Base-by-base conservation (phyloP, 2,888 invertebrate genomes). In the Caenorhabditis sp. region DNA sequence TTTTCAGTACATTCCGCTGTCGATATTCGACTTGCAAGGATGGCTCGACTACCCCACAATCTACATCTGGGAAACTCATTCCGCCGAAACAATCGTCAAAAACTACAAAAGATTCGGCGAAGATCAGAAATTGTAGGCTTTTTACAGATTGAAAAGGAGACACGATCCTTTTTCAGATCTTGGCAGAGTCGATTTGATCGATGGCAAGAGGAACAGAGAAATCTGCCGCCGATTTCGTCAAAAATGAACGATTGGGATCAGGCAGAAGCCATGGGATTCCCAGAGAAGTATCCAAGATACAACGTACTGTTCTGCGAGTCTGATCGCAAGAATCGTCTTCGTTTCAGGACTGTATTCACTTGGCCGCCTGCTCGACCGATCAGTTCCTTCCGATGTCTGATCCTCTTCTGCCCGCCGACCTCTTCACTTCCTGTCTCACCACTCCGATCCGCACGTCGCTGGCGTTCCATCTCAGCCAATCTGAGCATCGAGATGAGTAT, bases 1-100 rank as follows among this genome's bases (percentile, higher is more conserved):
- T 15, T 76, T 83, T n/a, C 65, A 99, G 91, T 99, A 99, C 92
- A 99, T 99, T 91, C 99, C 99, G 48, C 91, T 99, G 88, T 98
- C 97, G 62, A 93, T 99, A 83, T 98, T 95, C 90, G 99, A 99
- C 91, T 92, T 99, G 72, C 98, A 99, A 92, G 93, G 94, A 2
- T 99, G 99, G 99, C 96, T 99, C 96, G 96, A 96, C 63, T 94
- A 95, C 68, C 99, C 99, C 0, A 97, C 97, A 58, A 96, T 99
- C 80, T 99, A 97, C 91, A 97, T 99, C 22, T 99, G 96, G 90
- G 99, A 99, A 91, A 99, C 98, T 91, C 96, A 96, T 65, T 96
- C 95, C 91, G 98, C 99, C 13, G 99, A 97, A 73, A 94, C 95
- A 85, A 95, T 99, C 86, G 93, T 99, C 48, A 95, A 96, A 83